phyloP scores from a whole-genome alignment of 2,113 vertebrate species.

The Daboia siamensis region DNA sequence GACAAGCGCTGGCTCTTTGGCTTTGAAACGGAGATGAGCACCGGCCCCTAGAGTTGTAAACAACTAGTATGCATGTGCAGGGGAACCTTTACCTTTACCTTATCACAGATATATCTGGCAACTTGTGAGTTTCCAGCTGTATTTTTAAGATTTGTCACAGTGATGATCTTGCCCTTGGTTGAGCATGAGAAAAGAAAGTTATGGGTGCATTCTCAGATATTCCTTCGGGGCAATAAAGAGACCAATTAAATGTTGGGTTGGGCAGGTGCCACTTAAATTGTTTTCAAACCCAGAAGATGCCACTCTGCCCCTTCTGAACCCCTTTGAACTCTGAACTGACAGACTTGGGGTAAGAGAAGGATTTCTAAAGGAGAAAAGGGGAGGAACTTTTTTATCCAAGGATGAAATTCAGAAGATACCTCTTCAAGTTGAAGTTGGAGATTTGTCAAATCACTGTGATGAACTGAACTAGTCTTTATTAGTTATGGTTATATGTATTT shows the following conservation, averaged over 20 bases:
- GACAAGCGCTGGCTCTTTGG: no score
- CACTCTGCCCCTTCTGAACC: background rate
- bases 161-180: background rate
- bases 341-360: background rate
- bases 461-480: background rate
- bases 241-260: background rate
- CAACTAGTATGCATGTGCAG: no score
- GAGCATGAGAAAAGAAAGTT: background rate
- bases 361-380: conserved; percentile 13
- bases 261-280: background rate
- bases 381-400: background rate
- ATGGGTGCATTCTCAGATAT: background rate
- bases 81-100: no score
- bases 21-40: no score
- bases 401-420: background rate
- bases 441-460: background rate
- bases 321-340: background rate
- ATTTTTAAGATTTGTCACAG: background rate
- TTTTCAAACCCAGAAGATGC: background rate
- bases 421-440: background rate
- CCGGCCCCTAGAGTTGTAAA: no score
- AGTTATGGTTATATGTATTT: background rate
- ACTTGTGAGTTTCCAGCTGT: background rate
- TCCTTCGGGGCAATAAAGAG: background rate
- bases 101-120: background rate